Evolutionary conservation across 2,113 vertebrate genomes (phyloP).

Genomic region (Cinclus cinclus): DNA sequence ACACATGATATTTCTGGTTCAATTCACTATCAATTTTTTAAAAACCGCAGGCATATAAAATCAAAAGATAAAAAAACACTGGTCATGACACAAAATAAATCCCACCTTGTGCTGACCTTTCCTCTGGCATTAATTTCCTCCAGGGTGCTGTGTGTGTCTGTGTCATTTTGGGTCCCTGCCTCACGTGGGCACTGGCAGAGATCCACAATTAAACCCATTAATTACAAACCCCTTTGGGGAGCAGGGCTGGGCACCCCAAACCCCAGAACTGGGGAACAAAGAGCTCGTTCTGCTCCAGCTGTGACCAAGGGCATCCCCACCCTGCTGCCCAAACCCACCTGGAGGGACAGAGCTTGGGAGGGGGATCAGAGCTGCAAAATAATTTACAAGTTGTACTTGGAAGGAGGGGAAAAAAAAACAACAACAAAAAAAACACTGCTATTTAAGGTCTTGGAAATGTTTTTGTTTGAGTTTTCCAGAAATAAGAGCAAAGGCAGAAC

Average conservation of each 20-base stretch:
- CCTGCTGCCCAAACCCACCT: background rate
- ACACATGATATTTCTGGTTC: background rate
- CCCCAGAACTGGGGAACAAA: background rate
- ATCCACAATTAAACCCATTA: background rate
- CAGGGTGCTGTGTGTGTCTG: background rate
- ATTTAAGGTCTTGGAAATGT: background rate
- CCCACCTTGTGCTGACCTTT: background rate
- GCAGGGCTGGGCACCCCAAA: background rate
- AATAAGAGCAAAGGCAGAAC: background rate
- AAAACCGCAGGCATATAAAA: background rate
- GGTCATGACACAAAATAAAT: background rate
- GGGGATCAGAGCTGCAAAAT: background rate
- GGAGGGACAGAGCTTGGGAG: background rate
- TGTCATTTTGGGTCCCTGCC: background rate
- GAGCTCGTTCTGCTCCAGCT: rapidly evolving
- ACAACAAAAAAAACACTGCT: background rate
- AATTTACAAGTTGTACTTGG: rapidly evolving
- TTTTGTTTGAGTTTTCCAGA: background rate
- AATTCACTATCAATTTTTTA: background rate
- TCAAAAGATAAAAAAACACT: background rate
- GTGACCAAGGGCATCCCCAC: background rate
- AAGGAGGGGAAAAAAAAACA: rapidly evolving
- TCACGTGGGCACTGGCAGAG: background rate
- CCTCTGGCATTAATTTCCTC: background rate
- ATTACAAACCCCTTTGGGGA: background rate